phyloP scores from a whole-genome alignment of 2,113 vertebrate species.

The Brachypodius melanocephalos region DNA sequence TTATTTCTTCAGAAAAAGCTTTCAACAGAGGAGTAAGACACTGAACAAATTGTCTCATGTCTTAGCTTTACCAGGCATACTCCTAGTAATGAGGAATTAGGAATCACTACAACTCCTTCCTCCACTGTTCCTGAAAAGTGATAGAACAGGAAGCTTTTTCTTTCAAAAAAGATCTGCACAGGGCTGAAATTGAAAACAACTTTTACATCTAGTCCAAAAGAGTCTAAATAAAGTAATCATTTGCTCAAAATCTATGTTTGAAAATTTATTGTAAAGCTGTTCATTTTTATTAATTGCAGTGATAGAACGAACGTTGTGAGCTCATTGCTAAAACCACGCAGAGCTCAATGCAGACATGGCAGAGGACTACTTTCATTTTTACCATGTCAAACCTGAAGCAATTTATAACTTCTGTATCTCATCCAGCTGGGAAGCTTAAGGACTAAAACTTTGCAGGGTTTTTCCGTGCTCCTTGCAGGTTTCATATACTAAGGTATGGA shows the following conservation, averaged over 20 bases:
- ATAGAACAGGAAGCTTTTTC: neutral
- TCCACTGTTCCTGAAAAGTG: neutral
- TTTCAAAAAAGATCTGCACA: neutral
- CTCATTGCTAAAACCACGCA: neutral
- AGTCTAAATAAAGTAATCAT: neutral
- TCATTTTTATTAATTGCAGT: neutral
- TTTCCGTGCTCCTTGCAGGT: fast-evolving
- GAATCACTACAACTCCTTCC: neutral
- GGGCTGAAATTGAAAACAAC: neutral
- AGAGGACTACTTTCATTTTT: neutral
- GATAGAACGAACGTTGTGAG: neutral
- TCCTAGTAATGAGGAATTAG: neutral
- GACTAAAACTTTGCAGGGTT: neutral
- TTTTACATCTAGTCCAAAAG: neutral
- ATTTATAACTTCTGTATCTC: neutral
- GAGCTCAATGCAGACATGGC: neutral
- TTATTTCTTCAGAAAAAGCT: neutral
- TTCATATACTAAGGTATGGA: neutral
- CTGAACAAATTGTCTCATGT: neutral
- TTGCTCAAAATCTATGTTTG: neutral
- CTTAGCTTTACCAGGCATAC: neutral
- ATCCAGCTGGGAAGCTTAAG: neutral
- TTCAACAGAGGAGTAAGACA: neutral
- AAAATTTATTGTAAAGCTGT: neutral
- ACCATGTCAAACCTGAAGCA: neutral